phyloP scores from a whole-genome alignment of 2,888 invertebrate species.

The Syrphus vitripennis region DNA sequence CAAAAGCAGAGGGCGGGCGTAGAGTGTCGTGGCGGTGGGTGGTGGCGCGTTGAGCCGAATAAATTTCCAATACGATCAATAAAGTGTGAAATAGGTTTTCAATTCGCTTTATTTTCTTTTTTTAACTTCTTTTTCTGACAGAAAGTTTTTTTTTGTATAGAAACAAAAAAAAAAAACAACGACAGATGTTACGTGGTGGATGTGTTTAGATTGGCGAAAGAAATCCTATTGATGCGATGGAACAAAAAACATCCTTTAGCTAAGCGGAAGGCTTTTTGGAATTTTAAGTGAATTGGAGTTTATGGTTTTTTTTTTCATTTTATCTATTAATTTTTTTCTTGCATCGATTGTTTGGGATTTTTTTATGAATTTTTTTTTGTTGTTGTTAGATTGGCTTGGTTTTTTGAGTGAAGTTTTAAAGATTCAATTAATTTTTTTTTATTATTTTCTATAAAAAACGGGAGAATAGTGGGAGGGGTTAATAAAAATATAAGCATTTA shows the following conservation, averaged over 20 bases:
- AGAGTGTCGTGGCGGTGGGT: too few species aligned
- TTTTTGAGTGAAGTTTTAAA: not conserved
- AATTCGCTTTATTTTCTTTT: conserved; percentile 14
- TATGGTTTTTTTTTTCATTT: not conserved
- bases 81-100: conserved; percentile 65
- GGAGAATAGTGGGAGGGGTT: too few species aligned
- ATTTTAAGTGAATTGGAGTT: conserved; percentile 63
- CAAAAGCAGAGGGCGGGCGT: not conserved
- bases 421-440: not conserved
- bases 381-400: not conserved
- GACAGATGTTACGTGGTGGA: conserved; percentile 13
- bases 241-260: not conserved
- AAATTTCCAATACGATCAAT: conserved; percentile 60
- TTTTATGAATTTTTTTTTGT: not conserved
- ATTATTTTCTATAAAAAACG: not conserved
- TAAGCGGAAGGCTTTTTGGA: conserved; percentile 29
- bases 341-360: not conserved
- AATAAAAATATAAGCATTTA: not conserved
- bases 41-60: conserved; percentile 17
- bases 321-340: not conserved
- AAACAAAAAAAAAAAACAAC: not conserved
- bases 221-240: not conserved
- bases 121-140: not conserved
- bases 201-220: not conserved
- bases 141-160: conserved; percentile 8